Evolutionary conservation across 2,888 invertebrate genomes (phyloP).

Genomic region (Gymnosoma rotundatum): DNA sequence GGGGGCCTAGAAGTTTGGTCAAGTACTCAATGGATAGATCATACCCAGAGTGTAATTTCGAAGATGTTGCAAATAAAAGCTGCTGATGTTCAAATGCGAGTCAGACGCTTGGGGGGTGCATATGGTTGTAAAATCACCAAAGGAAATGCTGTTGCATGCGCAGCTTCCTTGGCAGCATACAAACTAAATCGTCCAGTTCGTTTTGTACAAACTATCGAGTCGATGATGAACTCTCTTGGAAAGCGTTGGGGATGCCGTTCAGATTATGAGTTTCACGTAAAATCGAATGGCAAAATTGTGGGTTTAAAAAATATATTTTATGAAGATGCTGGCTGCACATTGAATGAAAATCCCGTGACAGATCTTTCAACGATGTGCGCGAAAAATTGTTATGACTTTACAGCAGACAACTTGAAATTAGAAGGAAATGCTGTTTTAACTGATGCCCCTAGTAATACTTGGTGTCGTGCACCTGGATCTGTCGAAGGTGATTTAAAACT

Average conservation of each 20-base stretch:
- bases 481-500: conserved; percentile 82
- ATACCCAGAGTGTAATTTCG: conserved; percentile 84
- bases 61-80: conserved; percentile 84
- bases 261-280: conserved; percentile 86
- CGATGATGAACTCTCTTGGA: conserved; percentile 87
- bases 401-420: conserved; percentile 85
- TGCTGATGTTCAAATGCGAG: conserved; percentile 86
- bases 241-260: conserved; percentile 85
- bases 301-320: conserved; percentile 84
- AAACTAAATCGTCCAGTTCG: conserved; percentile 85
- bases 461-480: conserved; percentile 85
- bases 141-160: conserved; percentile 84
- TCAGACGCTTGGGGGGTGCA: conserved; percentile 89
- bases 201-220: conserved; percentile 87
- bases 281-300: conserved; percentile 86
- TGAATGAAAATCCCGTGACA: conserved; percentile 83
- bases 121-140: conserved; percentile 90
- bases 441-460: conserved; percentile 87
- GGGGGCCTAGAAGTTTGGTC: conserved; percentile 87
- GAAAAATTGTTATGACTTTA: conserved; percentile 85
- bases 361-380: conserved; percentile 73
- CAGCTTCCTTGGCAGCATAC: conserved; percentile 87
- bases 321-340: conserved; percentile 83
- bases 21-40: conserved; percentile 86
- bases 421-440: conserved; percentile 86